Conservation (phyloP, 2,113 vertebrate species). For the Centropus bengalensis region DNA sequence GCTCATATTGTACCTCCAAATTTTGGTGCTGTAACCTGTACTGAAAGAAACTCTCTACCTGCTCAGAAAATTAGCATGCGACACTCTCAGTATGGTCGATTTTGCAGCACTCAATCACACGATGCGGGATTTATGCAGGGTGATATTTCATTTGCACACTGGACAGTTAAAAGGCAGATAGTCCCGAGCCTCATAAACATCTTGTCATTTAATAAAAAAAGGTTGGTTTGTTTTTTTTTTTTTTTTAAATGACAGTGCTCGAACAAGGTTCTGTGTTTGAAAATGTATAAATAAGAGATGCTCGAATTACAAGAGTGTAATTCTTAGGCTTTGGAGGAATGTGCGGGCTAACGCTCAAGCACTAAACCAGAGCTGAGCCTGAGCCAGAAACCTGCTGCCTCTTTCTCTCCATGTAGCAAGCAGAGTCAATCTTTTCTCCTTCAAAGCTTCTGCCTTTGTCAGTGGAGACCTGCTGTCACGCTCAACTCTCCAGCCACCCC, state of each 20-base stretch:
- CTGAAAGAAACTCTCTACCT: neutral
- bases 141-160: slow-evolving; percentile 38
- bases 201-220: neutral
- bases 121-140: slow-evolving; percentile 10
- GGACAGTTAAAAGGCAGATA: slow-evolving; percentile 39
- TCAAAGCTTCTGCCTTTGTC: neutral
- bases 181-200: slow-evolving; percentile 54
- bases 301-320: neutral
- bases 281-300: slow-evolving; percentile 63
- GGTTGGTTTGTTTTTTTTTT: no score
- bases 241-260: slow-evolving; percentile 46
- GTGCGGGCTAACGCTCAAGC: neutral
- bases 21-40: neutral
- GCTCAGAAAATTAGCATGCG: neutral
- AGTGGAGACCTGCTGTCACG: rapidly evolving
- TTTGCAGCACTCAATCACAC: rapidly evolving
- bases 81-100: rapidly evolving
- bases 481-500: neutral
- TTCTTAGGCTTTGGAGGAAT: neutral
- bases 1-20: neutral
- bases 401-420: neutral
- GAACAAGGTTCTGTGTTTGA: slow-evolving; percentile 44
- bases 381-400: neutral
- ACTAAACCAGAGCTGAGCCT: neutral
- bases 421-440: neutral